Percentiles rank a stretch among this genome's conserved stretches.
phyloP scores from a whole-genome alignment of 2,113 vertebrate genomes.

The Vidua macroura region DNA sequence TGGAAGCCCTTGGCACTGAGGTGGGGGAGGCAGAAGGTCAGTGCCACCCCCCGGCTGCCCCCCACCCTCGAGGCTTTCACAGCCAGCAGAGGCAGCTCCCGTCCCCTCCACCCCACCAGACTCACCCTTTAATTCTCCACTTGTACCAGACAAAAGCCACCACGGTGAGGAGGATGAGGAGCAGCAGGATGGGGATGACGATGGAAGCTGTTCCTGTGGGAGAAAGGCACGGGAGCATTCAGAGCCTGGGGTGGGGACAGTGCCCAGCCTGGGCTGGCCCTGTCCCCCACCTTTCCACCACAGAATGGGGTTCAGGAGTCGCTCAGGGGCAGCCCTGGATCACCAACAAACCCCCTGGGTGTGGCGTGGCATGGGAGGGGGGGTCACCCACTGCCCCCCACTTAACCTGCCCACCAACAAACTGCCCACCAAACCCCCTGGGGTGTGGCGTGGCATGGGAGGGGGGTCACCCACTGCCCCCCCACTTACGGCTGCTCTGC shows the following conservation, averaged over 20 bases:
- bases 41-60: not conserved
- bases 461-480: not conserved
- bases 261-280: not conserved
- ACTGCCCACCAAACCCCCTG: not conserved
- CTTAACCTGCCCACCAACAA: not conserved
- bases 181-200: slow-evolving; percentile 84
- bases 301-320: fast-evolving
- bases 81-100: not conserved
- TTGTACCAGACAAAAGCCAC: slow-evolving; percentile 91
- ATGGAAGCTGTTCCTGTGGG: slow-evolving; percentile 81
- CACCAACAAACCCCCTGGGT: fast-evolving
- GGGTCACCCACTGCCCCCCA: not conserved
- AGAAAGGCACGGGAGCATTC: not conserved
- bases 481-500: slow-evolving; percentile 67
- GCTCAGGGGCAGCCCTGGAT: not conserved
- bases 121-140: slow-evolving; percentile 91
- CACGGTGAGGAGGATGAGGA: slow-evolving; percentile 81
- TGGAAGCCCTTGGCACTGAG: slow-evolving; percentile 95
- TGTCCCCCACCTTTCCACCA: not conserved
- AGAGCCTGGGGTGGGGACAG: fast-evolving
- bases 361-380: not conserved
- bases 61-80: not conserved
- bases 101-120: not conserved
- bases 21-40: not conserved
- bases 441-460: fast-evolving